These are phyloP conservation scores for Agrotis clavis DNA, from an alignment of 2,888 invertebrate genomes.

Conservation along the genomic window DNA sequence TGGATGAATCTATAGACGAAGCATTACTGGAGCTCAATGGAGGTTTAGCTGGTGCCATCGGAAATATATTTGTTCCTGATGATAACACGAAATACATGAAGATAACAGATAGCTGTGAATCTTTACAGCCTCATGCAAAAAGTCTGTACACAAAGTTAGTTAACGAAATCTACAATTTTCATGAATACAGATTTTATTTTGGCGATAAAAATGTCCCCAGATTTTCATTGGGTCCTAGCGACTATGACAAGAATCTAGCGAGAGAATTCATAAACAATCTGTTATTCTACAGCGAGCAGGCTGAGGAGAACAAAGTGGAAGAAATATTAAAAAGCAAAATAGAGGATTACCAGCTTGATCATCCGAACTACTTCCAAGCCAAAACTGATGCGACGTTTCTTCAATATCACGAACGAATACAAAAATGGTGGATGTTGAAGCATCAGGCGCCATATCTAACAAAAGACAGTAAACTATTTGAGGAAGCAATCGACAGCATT, in stretches of 20 bases:
- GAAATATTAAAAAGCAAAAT: too few species aligned
- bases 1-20: slow-evolving; percentile 28
- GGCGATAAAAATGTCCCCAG: slow-evolving; percentile 1
- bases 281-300: slow-evolving; percentile 42
- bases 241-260: slow-evolving; percentile 1
- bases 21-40: not conserved
- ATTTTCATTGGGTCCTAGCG: not conserved
- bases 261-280: slow-evolving; percentile 32
- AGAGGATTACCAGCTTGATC: too few species aligned
- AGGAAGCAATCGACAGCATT: slow-evolving; percentile 13
- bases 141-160: not conserved
- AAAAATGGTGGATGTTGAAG: too few species aligned
- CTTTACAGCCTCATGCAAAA: not conserved
- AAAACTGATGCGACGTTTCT: too few species aligned
- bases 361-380: too few species aligned
- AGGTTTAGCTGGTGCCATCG: not conserved
- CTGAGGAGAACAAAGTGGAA: slow-evolving; percentile 34
- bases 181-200: slow-evolving; percentile 15
- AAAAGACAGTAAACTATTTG: slow-evolving; percentile 1
- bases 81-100: slow-evolving; percentile 8
- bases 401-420: too few species aligned
- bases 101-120: slow-evolving; percentile 7
- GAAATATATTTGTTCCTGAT: slow-evolving; percentile 9
- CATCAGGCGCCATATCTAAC: too few species aligned
- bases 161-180: not conserved